Conservation (phyloP, 1,140 invertebrate species). For the Diabrotica virgifera region DNA sequence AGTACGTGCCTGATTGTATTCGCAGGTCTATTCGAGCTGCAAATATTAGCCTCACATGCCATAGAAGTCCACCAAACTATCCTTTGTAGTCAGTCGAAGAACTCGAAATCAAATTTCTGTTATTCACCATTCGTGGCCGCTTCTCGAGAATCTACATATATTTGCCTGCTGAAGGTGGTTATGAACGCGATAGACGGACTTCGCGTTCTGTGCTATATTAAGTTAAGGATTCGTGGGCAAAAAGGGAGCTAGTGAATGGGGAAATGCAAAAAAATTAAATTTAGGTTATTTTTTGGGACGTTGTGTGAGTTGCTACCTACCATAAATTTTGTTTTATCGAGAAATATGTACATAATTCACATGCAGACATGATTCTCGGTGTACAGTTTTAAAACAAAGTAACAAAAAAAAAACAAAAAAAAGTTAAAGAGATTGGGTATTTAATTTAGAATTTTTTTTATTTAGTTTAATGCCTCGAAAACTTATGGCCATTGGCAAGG, state of each 20-base stretch:
- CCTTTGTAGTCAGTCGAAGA: conserved; percentile 43
- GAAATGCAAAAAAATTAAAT: neutral
- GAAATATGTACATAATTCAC: too few species aligned
- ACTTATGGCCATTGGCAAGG: too few species aligned
- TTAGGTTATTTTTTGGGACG: too few species aligned
- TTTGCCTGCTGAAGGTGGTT: conserved; percentile 42
- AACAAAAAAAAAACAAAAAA: too few species aligned
- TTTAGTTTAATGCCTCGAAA: too few species aligned
- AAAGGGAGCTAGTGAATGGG: neutral
- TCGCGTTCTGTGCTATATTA: conserved; percentile 34
- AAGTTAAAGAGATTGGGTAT: too few species aligned
- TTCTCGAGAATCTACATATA: conserved; percentile 43
- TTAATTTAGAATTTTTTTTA: too few species aligned
- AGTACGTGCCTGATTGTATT: conserved; percentile 5
- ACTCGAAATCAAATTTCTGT: conserved; percentile 46
- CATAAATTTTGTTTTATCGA: too few species aligned
- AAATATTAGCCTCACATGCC: conserved; percentile 41
- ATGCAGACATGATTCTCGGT: too few species aligned
- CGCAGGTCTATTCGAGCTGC: conserved; percentile 16
- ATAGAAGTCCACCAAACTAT: conserved; percentile 41
- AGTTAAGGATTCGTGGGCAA: conserved; percentile 26
- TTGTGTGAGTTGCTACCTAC: too few species aligned
- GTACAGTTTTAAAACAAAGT: too few species aligned
- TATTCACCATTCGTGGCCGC: conserved; percentile 41
- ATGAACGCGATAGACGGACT: conserved; percentile 34